phyloP scores from a whole-genome alignment of 2,113 vertebrate species.

The Synchiropus splendidus region DNA sequence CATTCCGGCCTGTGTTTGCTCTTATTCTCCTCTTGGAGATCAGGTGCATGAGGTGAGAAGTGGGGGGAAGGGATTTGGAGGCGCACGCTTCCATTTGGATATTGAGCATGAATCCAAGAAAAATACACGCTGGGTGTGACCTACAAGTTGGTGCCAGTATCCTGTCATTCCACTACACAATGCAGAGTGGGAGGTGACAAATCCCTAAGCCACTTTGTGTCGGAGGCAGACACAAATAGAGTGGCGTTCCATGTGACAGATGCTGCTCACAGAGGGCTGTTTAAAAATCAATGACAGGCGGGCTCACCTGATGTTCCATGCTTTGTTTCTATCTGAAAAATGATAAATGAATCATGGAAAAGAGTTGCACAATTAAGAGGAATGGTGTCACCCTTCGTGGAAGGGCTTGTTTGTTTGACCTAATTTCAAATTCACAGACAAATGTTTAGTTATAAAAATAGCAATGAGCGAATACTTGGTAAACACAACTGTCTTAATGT shows the following conservation, averaged over 20 bases:
- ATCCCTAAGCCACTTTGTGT: constrained; percentile 51
- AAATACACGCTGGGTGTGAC: constrained; percentile 52
- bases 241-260: constrained; percentile 36
- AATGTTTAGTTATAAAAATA: no score
- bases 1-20: background rate
- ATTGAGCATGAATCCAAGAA: constrained; percentile 34
- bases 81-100: constrained; percentile 34
- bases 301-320: constrained; percentile 19
- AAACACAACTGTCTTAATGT: no score
- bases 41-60: constrained; percentile 11
- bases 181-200: constrained; percentile 51
- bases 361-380: constrained; percentile 1
- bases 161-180: constrained; percentile 60
- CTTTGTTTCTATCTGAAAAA: constrained; percentile 13
- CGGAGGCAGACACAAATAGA: constrained; percentile 37
- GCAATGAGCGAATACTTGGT: no score
- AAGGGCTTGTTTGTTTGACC: constrained; percentile 23
- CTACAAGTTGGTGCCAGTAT: constrained; percentile 50
- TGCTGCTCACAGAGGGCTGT: constrained; percentile 18
- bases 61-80: constrained; percentile 8
- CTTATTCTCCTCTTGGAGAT: constrained; percentile 6
- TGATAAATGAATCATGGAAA: constrained; percentile 4
- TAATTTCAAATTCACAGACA: constrained; percentile 10
- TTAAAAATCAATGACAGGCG: constrained; percentile 29
- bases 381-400: constrained; percentile 8